Evolutionary conservation across 2,797 vertebrate genomes (phyloP).

Genomic region (Malacoraja senta): DNA sequence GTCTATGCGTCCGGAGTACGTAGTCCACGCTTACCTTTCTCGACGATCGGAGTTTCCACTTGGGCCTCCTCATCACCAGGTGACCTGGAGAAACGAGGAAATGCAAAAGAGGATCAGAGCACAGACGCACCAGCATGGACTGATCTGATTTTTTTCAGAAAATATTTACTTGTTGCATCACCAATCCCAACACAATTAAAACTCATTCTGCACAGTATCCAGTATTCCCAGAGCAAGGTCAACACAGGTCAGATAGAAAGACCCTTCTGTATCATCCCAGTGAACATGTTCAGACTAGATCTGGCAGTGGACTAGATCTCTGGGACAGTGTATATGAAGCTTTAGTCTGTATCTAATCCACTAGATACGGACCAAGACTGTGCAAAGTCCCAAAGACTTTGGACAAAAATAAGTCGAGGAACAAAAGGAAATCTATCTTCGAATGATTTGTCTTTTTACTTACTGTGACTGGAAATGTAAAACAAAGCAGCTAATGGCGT

Average conservation of each 20-base stretch:
- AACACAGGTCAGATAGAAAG: neutral
- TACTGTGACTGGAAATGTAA: neutral
- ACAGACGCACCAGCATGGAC: neutral
- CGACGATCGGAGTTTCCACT: constrained; percentile 73
- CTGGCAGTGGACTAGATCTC: neutral
- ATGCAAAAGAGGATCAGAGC: neutral
- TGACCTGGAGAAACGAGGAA: constrained; percentile 58
- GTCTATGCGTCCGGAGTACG: too few relatives aligned
- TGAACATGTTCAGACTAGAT: neutral
- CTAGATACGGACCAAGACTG: too few relatives aligned
- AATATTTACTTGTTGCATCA: neutral
- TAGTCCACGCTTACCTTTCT: constrained; percentile 64
- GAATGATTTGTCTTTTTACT: neutral
- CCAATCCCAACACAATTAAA: neutral
- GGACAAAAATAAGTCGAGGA: neutral
- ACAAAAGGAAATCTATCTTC: neutral
- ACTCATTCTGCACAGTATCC: neutral
- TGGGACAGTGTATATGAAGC: too few relatives aligned
- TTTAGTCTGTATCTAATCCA: too few relatives aligned
- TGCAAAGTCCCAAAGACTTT: neutral
- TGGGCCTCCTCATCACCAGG: constrained; percentile 80
- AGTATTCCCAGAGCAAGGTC: neutral
- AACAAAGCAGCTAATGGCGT: neutral
- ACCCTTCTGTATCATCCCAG: neutral
- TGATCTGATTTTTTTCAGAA: neutral